These are phyloP conservation scores for Pterois miles DNA, from an alignment of 2,797 vertebrate species.

Conservation along the genomic window DNA sequence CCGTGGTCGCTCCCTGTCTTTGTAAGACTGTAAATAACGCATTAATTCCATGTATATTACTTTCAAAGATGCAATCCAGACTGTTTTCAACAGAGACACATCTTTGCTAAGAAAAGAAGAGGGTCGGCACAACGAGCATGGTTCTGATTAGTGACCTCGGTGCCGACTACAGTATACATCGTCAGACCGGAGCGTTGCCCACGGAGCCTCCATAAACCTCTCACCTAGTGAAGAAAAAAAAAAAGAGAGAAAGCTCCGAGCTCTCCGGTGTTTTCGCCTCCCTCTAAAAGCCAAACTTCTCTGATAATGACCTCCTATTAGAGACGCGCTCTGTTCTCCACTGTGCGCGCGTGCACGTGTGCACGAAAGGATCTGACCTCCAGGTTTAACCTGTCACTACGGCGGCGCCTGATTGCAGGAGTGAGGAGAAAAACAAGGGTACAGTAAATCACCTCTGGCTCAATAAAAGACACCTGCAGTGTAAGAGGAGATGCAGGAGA, in stretches of 20 bases:
- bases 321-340: conserved; percentile 41
- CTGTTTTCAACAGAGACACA: conserved; percentile 8
- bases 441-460: conserved; percentile 79
- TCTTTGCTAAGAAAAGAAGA: not conserved
- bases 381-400: conserved; percentile 83
- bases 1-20: not conserved
- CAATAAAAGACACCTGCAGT: conserved; percentile 86
- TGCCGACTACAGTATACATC: conserved; percentile 63
- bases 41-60: not conserved
- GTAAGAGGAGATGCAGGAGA: conserved; percentile 77
- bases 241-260: conserved; percentile 27
- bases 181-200: conserved; percentile 39
- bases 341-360: conserved; percentile 18
- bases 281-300: conserved; percentile 53
- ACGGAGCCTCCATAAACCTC: conserved; percentile 60
- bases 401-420: conserved; percentile 71
- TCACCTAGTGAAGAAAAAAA: conserved; percentile 56
- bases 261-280: conserved; percentile 34
- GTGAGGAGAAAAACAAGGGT: conserved; percentile 60
- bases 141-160: conserved; percentile 53
- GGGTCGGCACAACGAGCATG: conserved; percentile 28
- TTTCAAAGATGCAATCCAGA: conserved; percentile 1
- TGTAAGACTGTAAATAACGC: conserved; percentile 7
- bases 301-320: conserved; percentile 76
- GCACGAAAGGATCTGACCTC: conserved; percentile 67